Percentiles rank a stretch among this genome's conserved stretches.
phyloP scores from a whole-genome alignment of 2,888 invertebrate genomes.

The Drosophila basisetae region DNA sequence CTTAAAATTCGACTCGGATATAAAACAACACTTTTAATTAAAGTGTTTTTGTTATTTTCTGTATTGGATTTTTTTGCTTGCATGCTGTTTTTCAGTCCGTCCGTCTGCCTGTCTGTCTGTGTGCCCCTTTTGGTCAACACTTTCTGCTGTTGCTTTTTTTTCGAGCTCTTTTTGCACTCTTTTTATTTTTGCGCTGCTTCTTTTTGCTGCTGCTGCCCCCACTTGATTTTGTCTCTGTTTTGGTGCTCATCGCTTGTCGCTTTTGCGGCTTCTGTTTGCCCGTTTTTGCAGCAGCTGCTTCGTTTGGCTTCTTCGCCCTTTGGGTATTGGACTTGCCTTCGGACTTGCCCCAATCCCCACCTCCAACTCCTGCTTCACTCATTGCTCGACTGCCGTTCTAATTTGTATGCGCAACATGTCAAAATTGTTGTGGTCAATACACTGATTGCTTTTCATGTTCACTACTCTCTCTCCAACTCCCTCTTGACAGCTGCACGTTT shows the following conservation, averaged over 20 bases:
- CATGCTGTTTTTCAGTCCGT: neutral
- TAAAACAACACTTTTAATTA: conserved; percentile 35
- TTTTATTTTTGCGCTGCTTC: neutral
- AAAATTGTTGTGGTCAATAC: conserved; percentile 82
- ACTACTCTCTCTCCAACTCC: conserved; percentile 11
- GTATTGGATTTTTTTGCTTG: neutral
- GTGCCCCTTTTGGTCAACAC: conserved; percentile 54
- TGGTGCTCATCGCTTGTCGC: conserved; percentile 65
- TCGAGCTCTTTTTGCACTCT: neutral
- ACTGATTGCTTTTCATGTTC: conserved; percentile 81
- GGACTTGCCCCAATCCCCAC: conserved; percentile 17
- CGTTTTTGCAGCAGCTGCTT: conserved; percentile 61
- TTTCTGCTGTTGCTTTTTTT: conserved; percentile 37
- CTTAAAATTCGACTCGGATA: neutral
- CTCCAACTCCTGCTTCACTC: neutral
- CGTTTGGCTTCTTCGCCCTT: conserved; percentile 63
- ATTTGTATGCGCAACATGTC: conserved; percentile 82
- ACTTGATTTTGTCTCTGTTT: conserved; percentile 32
- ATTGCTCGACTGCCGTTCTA: conserved; percentile 52
- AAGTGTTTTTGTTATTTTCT: conserved; percentile 42
- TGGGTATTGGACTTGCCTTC: conserved; percentile 47
- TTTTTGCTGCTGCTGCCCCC: conserved; percentile 48
- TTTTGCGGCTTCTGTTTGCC: conserved; percentile 79
- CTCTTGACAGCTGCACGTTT: conserved; percentile 36
- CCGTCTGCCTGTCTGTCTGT: neutral